phyloP scores from a whole-genome alignment of 2,797 vertebrate species.

The Carapus acus region DNA sequence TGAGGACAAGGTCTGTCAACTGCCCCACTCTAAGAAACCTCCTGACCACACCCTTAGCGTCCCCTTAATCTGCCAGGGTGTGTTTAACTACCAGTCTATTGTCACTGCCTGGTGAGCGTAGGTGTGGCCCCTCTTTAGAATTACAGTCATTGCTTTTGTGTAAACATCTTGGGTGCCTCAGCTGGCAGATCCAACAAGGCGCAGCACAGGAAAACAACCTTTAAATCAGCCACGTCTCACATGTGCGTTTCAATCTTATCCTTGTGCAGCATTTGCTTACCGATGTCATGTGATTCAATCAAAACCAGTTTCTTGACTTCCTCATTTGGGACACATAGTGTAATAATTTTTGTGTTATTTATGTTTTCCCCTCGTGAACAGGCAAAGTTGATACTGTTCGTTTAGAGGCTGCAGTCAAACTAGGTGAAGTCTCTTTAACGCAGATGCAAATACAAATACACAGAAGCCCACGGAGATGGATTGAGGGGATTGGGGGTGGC shows the following conservation, averaged over 20 bases:
- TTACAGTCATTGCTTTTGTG: slow-evolving; percentile 41
- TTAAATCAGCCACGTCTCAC: background rate
- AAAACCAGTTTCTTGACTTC: background rate
- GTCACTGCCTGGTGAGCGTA: slow-evolving; percentile 16
- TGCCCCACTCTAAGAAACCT: slow-evolving; percentile 33
- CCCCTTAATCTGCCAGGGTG: slow-evolving; percentile 19
- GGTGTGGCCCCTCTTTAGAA: slow-evolving; percentile 47
- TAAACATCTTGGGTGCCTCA: slow-evolving; percentile 24
- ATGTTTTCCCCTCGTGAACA: slow-evolving; percentile 3
- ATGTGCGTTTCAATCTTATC: background rate
- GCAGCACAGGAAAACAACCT: background rate
- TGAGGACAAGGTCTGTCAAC: slow-evolving; percentile 21
- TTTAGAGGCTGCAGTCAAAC: background rate
- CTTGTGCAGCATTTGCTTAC: background rate
- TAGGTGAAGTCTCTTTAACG: background rate
- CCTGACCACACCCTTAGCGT: slow-evolving; percentile 47
- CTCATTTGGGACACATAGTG: background rate
- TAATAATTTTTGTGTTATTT: background rate
- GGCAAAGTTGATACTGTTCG: background rate
- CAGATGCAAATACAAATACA: background rate
- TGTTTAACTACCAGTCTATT: slow-evolving; percentile 39
- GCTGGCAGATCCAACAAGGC: slow-evolving; percentile 8
- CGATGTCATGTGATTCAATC: background rate
- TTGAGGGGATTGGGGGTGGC: too few relatives aligned
- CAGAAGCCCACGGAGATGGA: background rate